Evolutionary conservation across 2,888 invertebrate species (phyloP), one percentile per base, ranked within the genome.

Genomic region (Yponomeuta malinellus): DNA sequence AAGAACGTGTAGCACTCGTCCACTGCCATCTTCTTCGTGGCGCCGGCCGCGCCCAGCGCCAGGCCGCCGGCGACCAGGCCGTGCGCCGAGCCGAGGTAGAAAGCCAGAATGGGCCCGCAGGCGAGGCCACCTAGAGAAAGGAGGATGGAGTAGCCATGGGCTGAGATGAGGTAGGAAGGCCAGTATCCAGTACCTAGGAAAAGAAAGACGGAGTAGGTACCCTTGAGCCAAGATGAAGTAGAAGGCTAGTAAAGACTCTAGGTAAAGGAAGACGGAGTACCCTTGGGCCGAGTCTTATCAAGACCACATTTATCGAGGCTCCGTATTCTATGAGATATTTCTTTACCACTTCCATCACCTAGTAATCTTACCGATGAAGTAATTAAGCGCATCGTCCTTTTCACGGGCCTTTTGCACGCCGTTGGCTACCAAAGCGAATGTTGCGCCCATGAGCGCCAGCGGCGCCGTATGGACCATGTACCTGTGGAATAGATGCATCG

Each of bases 391-490:
- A 67, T 90, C 91, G 69, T 92, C 85, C 10, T 74, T 72, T 1
- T 83, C 15, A 48, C 91, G 77, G 0, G 67, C 2, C 0, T 76
- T 73, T 69, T 79, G 79, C 1, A 76, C 74, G 0, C 77, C 78
- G 72, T 86, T 89, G 8, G 88, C 78, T 5, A 85, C 90, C 0
- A 78, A 63, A 0, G 89, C 82, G 72, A 92, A 91, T 0, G 89
- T 90, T 0, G 88, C 89, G 0, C 91, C 91, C 82, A 89, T 88
- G 48, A 85, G 73, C 1, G 81, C 83, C 0, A 89, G 75, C 0
- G 91, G 90, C 0, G 83, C 74, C 2, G 78, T 79, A 73, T 91
- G 90, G 10, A 74, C 74, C 29, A 81, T 78, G 72, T 84, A 90
- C 72, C 91, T 89, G 69, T 0, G 71, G 72, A 59, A 63, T 10